Conservation (phyloP, 1,140 invertebrate genomes). For the Chionoecetes opilio region DNA sequence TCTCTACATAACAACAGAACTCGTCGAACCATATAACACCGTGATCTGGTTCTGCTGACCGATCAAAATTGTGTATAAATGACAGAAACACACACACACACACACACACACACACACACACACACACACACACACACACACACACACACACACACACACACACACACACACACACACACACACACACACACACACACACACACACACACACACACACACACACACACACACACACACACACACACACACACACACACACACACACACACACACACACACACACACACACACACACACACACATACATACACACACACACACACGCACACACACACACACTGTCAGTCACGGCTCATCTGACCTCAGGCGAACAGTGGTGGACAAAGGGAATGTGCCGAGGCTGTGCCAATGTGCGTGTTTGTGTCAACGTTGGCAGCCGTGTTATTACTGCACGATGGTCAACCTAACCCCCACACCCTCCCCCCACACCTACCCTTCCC, state of each 20-base stretch:
- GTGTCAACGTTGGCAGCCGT: neutral
- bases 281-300: neutral
- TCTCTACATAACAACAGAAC: no score
- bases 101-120: constrained; percentile 25
- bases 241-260: neutral
- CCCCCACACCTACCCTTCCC: neutral
- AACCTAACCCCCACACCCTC: neutral
- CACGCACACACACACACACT: constrained; percentile 25
- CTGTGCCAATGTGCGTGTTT: constrained; percentile 3
- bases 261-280: neutral
- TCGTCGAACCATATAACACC: no score
- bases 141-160: constrained; percentile 25
- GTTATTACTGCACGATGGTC: constrained; percentile 1
- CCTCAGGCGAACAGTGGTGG: neutral
- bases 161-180: no score
- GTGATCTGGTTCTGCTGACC: neutral
- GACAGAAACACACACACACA: neutral
- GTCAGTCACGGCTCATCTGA: constrained; percentile 16
- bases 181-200: no score
- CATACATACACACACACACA: constrained; percentile 7
- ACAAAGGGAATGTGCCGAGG: neutral
- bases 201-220: neutral
- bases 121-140: constrained; percentile 11
- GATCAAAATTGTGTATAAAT: neutral
- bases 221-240: neutral